Evolutionary conservation across 2,888 invertebrate species (phyloP), one percentile per base, ranked within the genome.

Genomic region (Alsophila aescularia): DNA sequence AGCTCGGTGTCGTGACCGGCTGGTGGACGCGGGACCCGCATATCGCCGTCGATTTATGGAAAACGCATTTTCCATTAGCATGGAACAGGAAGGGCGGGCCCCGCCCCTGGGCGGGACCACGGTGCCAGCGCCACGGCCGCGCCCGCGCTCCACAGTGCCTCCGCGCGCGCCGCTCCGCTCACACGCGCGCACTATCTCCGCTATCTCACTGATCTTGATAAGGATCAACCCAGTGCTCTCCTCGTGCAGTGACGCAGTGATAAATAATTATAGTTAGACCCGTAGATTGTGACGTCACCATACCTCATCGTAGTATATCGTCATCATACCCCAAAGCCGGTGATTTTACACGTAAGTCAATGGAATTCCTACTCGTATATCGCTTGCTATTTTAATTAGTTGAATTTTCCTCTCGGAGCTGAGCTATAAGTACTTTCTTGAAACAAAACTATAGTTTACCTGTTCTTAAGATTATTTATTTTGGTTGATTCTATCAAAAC

Each of bases 111-210:
- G 67, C 62, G 57, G 55, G 53, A 47, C 56, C 49, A 60, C 64
- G 67, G 69, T 69, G 69, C 58, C 51, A 51, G 48, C 54, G 39
- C 45, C 32, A 42, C 47, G 36, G 58, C 64, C 69, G 69, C 70
- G 69, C 58, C 52, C 42, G 34, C 60, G 56, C 62, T 51, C 58
- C 42, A 40, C 77, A 83, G 83, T 83, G 73, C 64, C 64, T 74
- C 74, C 82, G 77, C 77, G 79, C 74, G 73, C 73, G 67, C 67
- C 79, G 77, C 50, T 47, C 44, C 52, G 59, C 62, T 42, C 70
- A 66, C 77, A 79, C 82, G 83, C 72, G 72, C 58, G 24, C 24
- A 24, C 43, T 55, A 68, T 66, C 69, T 66, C 68, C 70, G 64
- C 52, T 56, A 31, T 49, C 49, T 47, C 58, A 49, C 64, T 50